phyloP scores from a whole-genome alignment of 2,888 invertebrate genomes.

The Zelleria hepariella region DNA sequence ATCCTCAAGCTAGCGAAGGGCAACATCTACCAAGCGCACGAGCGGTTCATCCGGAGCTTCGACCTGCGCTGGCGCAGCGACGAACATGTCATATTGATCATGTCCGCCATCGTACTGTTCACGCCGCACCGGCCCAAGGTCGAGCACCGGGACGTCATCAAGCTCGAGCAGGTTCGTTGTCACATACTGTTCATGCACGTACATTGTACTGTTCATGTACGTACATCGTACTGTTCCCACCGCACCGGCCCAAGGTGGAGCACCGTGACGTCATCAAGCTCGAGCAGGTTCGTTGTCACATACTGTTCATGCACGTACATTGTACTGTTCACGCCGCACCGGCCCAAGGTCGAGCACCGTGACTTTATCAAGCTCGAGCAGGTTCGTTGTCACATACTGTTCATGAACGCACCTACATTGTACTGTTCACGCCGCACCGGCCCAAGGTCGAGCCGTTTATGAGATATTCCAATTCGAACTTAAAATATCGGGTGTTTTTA shows the following conservation, averaged over 20 bases:
- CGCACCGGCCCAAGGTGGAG: slow-evolving; percentile 83
- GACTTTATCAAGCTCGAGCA: slow-evolving; percentile 90
- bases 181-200: too few relatives aligned
- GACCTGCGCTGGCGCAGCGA: slow-evolving; percentile 88
- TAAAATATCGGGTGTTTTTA: too few relatives aligned
- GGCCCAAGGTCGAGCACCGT: slow-evolving; percentile 83
- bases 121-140: slow-evolving; percentile 85
- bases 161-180: slow-evolving; percentile 83
- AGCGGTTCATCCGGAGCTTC: slow-evolving; percentile 87
- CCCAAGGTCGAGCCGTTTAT: slow-evolving; percentile 84
- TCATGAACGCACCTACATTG: too few relatives aligned
- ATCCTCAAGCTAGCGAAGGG: slow-evolving; percentile 92
- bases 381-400: slow-evolving; percentile 60
- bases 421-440: slow-evolving; percentile 89
- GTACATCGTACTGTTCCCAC: slow-evolving; percentile 93
- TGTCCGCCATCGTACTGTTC: slow-evolving; percentile 93
- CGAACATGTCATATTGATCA: slow-evolving; percentile 89
- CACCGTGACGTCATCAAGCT: slow-evolving; percentile 88
- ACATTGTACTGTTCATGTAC: slow-evolving; percentile 90
- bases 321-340: slow-evolving; percentile 88
- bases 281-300: slow-evolving; percentile 81
- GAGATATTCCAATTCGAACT: too few relatives aligned
- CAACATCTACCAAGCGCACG: slow-evolving; percentile 90
- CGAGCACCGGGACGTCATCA: slow-evolving; percentile 87
- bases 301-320: too few relatives aligned